Percentiles rank a stretch among this genome's conserved stretches.
Conservation (phyloP, 2,888 invertebrate genomes). For the Cheilosia soror region DNA sequence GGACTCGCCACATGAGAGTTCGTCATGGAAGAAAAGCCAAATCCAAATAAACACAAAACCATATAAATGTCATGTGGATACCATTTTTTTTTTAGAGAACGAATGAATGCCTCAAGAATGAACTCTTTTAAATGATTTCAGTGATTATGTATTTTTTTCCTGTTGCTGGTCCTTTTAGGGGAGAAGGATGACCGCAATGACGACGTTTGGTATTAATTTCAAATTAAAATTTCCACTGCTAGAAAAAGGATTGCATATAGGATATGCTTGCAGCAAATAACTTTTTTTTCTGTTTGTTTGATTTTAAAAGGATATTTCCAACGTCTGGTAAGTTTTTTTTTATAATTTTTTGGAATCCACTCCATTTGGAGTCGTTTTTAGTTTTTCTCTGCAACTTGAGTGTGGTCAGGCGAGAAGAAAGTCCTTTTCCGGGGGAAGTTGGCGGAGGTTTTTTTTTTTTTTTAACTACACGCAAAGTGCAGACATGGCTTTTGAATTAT, state of each 20-base stretch:
- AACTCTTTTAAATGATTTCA: conserved; percentile 44
- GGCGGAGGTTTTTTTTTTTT: not conserved
- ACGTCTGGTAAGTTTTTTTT: conserved; percentile 62
- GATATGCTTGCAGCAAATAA: conserved; percentile 60
- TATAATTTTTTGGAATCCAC: conserved; percentile 1
- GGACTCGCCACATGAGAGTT: conserved; percentile 48
- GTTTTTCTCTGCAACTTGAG: conserved; percentile 56
- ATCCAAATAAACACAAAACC: conserved; percentile 40
- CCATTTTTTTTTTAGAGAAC: conserved; percentile 7
- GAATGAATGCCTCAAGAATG: conserved; percentile 51
- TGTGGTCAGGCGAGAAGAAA: conserved; percentile 58
- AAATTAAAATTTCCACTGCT: conserved; percentile 69
- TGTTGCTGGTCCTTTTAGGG: conserved; percentile 16
- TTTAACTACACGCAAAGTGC: conserved; percentile 60
- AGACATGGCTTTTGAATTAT: conserved; percentile 74
- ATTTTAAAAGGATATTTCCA: conserved; percentile 73
- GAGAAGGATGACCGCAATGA: conserved; percentile 58
- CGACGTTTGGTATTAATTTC: conserved; percentile 73
- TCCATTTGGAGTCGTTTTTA: conserved; percentile 13
- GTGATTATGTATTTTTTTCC: not conserved
- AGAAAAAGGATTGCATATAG: conserved; percentile 60
- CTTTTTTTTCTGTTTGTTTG: conserved; percentile 64
- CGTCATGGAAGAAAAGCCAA: conserved; percentile 1
- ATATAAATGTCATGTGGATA: conserved; percentile 50
- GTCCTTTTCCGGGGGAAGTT: conserved; percentile 30